Conservation (phyloP, 2,113 vertebrate species). For the Pangasianodon hypophthalmus region DNA sequence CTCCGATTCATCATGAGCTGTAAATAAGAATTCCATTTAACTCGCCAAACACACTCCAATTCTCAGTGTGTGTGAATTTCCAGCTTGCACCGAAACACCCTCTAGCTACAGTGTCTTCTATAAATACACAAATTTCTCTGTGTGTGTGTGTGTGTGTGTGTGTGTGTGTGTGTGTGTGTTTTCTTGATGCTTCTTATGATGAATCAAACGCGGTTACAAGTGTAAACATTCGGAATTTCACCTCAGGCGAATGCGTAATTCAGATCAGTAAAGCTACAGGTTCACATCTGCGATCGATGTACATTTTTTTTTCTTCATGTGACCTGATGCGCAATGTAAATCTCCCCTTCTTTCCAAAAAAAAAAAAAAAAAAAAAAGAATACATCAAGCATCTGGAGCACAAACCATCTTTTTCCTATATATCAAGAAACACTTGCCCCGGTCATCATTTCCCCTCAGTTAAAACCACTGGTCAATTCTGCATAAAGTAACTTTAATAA, state of each 20-base stretch:
- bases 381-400: conserved; percentile 15
- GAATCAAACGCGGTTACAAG: background rate
- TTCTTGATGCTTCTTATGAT: background rate
- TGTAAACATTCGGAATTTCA: conserved; percentile 32
- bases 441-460: background rate
- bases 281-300: conserved; percentile 36
- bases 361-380: background rate
- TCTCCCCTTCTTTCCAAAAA: background rate
- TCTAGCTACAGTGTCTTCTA: background rate
- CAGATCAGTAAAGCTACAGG: conserved; percentile 23
- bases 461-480: background rate
- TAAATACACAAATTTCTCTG: background rate
- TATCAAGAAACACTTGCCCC: background rate
- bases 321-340: conserved; percentile 22
- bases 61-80: background rate
- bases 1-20: background rate
- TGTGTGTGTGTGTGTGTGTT: background rate
- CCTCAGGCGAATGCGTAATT: background rate
- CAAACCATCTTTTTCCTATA: conserved; percentile 5
- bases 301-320: background rate
- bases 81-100: background rate
- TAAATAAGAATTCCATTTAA: background rate
- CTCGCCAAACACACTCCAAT: background rate
- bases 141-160: background rate
- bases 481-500: background rate